Conservation (phyloP, 2,888 invertebrate species). For the Zeuzera pyrina region DNA sequence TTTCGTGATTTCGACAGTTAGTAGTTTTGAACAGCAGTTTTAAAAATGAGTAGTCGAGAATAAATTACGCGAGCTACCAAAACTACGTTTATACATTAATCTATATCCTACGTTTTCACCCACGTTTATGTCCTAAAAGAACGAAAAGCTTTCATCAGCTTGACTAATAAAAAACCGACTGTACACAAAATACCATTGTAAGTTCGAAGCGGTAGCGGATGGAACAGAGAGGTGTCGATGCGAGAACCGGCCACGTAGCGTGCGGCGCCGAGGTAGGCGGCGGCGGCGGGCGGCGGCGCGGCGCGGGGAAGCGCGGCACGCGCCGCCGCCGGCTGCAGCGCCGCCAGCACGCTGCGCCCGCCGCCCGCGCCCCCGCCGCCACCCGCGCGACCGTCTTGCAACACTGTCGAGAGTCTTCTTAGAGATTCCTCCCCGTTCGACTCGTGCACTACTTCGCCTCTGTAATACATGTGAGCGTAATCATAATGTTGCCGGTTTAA, state of each 20-base stretch:
- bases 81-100: too few relatives aligned
- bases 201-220: slow-evolving; percentile 43
- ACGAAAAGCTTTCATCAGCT: too few relatives aligned
- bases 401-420: slow-evolving; percentile 6
- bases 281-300: slow-evolving; percentile 77
- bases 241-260: slow-evolving; percentile 83
- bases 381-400: slow-evolving; percentile 16
- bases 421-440: slow-evolving; percentile 3
- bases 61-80: too few relatives aligned
- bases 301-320: slow-evolving; percentile 10
- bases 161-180: too few relatives aligned
- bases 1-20: too few relatives aligned
- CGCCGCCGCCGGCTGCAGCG: slow-evolving; percentile 11
- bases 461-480: too few relatives aligned
- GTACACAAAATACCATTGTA: slow-evolving; percentile 40
- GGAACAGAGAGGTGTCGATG: slow-evolving; percentile 62
- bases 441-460: slow-evolving; percentile 48
- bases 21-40: too few relatives aligned
- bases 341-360: slow-evolving; percentile 14
- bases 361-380: slow-evolving; percentile 19
- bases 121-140: too few relatives aligned
- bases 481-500: too few relatives aligned
- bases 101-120: too few relatives aligned
- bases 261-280: slow-evolving; percentile 84
- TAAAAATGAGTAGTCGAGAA: too few relatives aligned